phyloP scores from a whole-genome alignment of 2,113 vertebrate species.

The Equus przewalskii region DNA sequence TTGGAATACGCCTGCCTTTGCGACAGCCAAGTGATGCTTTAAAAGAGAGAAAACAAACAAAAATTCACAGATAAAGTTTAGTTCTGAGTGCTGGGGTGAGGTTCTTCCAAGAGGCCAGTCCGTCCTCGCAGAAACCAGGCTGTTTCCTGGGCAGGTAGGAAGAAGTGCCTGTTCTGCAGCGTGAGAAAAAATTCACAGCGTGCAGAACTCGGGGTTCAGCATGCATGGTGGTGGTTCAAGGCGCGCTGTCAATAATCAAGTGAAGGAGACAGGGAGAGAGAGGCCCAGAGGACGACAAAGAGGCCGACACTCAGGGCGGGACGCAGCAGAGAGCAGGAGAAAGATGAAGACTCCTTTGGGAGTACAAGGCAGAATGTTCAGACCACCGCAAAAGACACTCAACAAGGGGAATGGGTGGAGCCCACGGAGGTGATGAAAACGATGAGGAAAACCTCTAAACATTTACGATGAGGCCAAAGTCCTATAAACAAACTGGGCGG shows the following conservation, averaged over 20 bases:
- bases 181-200: background rate
- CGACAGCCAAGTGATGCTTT: background rate
- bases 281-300: background rate
- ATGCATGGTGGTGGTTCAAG: background rate
- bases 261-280: background rate
- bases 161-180: background rate
- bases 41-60: slow-evolving; percentile 13
- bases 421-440: background rate
- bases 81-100: background rate
- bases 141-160: background rate
- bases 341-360: background rate
- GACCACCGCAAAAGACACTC: background rate
- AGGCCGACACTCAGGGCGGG: rapidly evolving
- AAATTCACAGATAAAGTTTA: background rate
- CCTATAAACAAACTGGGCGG: background rate
- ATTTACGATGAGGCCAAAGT: background rate
- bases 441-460: background rate
- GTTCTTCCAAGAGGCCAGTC: background rate
- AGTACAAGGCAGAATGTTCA: background rate
- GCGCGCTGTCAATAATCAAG: background rate
- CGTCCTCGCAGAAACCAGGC: background rate
- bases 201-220: background rate
- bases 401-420: background rate
- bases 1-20: background rate
- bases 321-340: too few species aligned